Percentiles rank a stretch among this genome's conserved stretches.
phyloP scores from a whole-genome alignment of 2,888 invertebrate species.

The Allophyes oxyacanthae region DNA sequence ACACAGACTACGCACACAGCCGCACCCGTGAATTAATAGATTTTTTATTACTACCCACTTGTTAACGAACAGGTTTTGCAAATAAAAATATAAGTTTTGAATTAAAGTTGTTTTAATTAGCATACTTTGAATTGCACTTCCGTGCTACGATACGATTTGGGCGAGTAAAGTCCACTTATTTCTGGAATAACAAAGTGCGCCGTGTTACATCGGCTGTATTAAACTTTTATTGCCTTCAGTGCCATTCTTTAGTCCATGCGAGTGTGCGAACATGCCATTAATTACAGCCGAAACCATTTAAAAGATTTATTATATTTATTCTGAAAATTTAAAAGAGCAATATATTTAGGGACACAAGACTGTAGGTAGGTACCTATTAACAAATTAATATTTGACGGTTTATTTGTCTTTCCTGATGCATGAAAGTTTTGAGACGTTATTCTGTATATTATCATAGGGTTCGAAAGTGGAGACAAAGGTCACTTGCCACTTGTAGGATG shows the following conservation, averaged over 20 bases:
- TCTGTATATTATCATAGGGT: constrained; percentile 4
- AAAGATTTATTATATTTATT: constrained; percentile 83
- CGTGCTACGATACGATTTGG: constrained; percentile 67
- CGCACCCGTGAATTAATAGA: constrained; percentile 50
- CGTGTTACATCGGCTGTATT: constrained; percentile 78
- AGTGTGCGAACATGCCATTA: constrained; percentile 81
- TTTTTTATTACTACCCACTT: constrained; percentile 52
- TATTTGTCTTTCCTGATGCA: too few species aligned
- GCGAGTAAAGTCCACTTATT: constrained; percentile 67
- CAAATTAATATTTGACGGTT: too few species aligned
- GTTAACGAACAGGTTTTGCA: constrained; percentile 45
- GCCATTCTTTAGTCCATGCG: constrained; percentile 80
- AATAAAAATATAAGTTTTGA: constrained; percentile 55
- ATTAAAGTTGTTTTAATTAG: constrained; percentile 70
- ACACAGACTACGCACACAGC: constrained; percentile 45
- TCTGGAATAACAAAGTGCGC: constrained; percentile 75
- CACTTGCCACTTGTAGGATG: constrained; percentile 13
- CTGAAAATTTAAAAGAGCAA: constrained; percentile 71
- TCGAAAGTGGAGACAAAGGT: constrained; percentile 26
- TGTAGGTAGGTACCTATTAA: constrained; percentile 55
- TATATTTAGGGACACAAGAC: constrained; percentile 57
- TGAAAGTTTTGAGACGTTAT: background rate
- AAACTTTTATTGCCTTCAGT: constrained; percentile 81
- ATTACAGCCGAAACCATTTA: constrained; percentile 83
- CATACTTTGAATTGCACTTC: constrained; percentile 70